Base-by-base conservation (phyloP, 2,113 vertebrate genomes). In the Shinisaurus crocodilurus region DNA sequence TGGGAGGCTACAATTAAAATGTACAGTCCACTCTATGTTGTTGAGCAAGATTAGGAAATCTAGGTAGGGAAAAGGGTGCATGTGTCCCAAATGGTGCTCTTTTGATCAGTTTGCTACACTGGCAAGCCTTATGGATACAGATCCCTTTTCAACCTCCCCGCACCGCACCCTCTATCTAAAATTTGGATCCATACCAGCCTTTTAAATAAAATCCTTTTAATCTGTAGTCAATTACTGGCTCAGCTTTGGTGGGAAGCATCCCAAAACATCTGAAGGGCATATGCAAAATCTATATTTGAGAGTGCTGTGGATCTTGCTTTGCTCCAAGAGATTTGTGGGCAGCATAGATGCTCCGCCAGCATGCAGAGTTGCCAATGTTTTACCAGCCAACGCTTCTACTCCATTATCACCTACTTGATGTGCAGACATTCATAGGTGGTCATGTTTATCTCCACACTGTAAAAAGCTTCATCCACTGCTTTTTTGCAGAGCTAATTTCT, bases 181-280 rank as follows among this genome's bases (percentile, higher is more conserved):
- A 40, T 40, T 82, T 63, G 81, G 54, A 79, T 79, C 45, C 27
- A 4, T 13, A 29, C 45, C 54, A 82, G 32, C 48, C 48, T 57
- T 50, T 48, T 50, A 32, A 63, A 63, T 48, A 16, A 50, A 60
- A 37, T 23, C 54, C 7, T 37, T 75, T 74, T 75, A 45, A 57
- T 86, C 85, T 86, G 85, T 29, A 60, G 48, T 37, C 69, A 75
- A 20, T 60, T 75, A 86, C 50, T 86, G 34, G 85, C 85, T 57
- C 25, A 6, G 50, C 34, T 75, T 82, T 74, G 74, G 70, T 75
- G 70, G 70, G 85, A 75, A 40, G 65, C n/a, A 29, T 72, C 85
- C 50, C 85, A 37, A 60, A 16, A 75, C 50, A 74, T 86, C 48
- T 86, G 69, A 86, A 75, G 70, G 70, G 48, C 69, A 86, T 54